Conservation (phyloP, 1,140 invertebrate species). For the Oedothorax gibbosus region DNA sequence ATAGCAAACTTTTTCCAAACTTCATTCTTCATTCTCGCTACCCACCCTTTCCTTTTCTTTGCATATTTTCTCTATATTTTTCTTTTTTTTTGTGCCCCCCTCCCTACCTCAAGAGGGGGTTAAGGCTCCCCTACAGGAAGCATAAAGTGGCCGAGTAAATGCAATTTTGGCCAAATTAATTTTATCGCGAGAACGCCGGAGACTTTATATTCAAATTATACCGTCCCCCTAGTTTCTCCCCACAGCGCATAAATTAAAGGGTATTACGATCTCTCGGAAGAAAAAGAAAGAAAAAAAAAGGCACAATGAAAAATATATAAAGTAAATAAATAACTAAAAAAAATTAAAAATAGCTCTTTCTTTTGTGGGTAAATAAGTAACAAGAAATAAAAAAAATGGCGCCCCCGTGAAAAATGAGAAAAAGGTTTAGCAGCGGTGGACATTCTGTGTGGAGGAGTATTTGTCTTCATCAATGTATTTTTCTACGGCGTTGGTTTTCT, state of each 20-base stretch:
- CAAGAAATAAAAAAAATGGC: slow-evolving; percentile 48
- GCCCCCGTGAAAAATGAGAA: slow-evolving; percentile 54
- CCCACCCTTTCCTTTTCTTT: slow-evolving; percentile 29
- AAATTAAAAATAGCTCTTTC: slow-evolving; percentile 47
- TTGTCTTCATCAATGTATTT: slow-evolving; percentile 57
- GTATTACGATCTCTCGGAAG: slow-evolving; percentile 42
- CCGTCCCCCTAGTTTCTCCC: slow-evolving; percentile 41
- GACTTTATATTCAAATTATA: slow-evolving; percentile 60
- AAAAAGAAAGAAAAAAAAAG: slow-evolving; percentile 1
- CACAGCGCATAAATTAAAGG: slow-evolving; percentile 58
- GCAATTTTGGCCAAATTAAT: slow-evolving; percentile 61
- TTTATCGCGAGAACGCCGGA: slow-evolving; percentile 52
- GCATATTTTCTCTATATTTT: slow-evolving; percentile 3
- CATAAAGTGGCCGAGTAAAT: slow-evolving; percentile 60
- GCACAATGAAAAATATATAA: slow-evolving; percentile 38
- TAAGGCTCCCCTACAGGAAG: slow-evolving; percentile 52
- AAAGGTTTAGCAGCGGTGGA: slow-evolving; percentile 54
- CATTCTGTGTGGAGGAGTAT: slow-evolving; percentile 46
- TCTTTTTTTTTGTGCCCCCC: slow-evolving; percentile 12
- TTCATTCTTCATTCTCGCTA: slow-evolving; percentile 31
- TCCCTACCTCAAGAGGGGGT: slow-evolving; percentile 53
- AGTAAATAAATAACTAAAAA: slow-evolving; percentile 10
- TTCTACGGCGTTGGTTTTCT: slow-evolving; percentile 32
- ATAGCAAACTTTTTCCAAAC: background rate
- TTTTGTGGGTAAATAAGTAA: slow-evolving; percentile 55